Evolutionary conservation across 35 echinoderm and acorn worm species (phyloP).

Genomic region (Hemicentrotus pulcherrimus): DNA sequence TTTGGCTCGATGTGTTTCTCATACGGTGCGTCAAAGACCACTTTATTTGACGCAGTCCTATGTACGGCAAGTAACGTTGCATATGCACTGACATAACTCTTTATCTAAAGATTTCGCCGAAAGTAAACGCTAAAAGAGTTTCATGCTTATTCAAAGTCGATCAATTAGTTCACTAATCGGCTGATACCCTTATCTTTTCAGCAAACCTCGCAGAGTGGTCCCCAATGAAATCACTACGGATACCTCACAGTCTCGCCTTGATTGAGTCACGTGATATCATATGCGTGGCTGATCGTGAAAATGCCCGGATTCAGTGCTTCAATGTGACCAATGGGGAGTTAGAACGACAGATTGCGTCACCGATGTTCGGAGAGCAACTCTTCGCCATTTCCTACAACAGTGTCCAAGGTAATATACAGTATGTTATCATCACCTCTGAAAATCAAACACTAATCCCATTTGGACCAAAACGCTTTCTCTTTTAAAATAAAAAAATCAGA

Average conservation of each 20-base stretch:
- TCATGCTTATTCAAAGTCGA: background rate
- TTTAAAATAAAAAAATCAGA: too few relatives aligned
- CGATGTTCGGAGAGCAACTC: conserved; percentile 72
- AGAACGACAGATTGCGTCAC: conserved; percentile 55
- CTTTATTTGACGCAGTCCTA: too few relatives aligned
- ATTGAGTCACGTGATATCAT: conserved; percentile 70
- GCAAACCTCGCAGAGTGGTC: background rate
- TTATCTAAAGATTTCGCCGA: too few relatives aligned
- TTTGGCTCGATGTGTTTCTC: too few relatives aligned
- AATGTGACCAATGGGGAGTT: conserved; percentile 62
- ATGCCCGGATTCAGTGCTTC: conserved; percentile 94
- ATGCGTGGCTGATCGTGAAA: conserved; percentile 92
- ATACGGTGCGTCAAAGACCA: too few relatives aligned
- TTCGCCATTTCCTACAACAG: conserved; percentile 87
- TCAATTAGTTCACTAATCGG: background rate
- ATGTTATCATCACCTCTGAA: background rate
- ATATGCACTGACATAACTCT: too few relatives aligned
- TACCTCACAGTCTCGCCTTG: conserved; percentile 92
- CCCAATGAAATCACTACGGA: conserved; percentile 56
- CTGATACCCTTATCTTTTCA: background rate
- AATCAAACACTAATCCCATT: background rate
- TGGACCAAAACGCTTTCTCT: too few relatives aligned
- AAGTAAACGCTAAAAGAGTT: background rate
- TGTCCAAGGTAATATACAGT: conserved; percentile 67
- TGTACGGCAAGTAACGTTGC: too few relatives aligned